Base-by-base conservation (phyloP, 2,888 invertebrate species). In the Synergus umbraculus region DNA sequence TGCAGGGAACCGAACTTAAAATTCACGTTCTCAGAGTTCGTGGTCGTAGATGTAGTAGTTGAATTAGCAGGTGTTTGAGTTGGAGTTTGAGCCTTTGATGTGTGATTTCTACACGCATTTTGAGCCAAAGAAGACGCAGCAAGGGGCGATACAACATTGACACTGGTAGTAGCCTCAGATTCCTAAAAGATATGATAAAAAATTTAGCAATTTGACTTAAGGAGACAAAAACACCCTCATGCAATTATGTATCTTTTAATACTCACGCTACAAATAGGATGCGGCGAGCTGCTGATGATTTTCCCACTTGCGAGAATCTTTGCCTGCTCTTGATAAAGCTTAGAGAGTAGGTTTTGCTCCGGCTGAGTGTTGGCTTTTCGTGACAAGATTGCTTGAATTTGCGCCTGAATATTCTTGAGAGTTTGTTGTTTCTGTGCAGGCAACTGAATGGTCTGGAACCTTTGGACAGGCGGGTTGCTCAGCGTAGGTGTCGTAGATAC, bases 381-480 rank as follows among this genome's bases (percentile, higher is more conserved):
- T 22, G 93, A 93, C 60, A 94, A 93, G 77, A 96, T 92, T 76
- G 94, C 93, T 88, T 95, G 95, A 77, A 96, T 95, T 91, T 96
- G 96, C 86, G 94, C 92, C 64, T 91, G 91, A 82, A 90, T 90
- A 78, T 85, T 90, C 76, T 90, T 89, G 13, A 92, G 89, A 85
- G 95, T 93, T 89, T 95, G 95, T 88, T 96, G 96, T 87, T 96
- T 96, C 87, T 96, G 96, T 13, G 95, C 95, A 18, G 95, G 95
- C 76, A 96, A 91, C 87, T 96, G 96, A 84, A 96, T 96, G 12
- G 96, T 95, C 88, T 96, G 96, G 78, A 96, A 95, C 82, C 95
- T 93, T 82, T 95, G 95, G 78, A 89, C 91, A 88, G 90, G 90
- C 88, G 88, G 92, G 13, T 89, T 89, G 67, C 88, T 89, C n/a